phyloP scores from a whole-genome alignment of 1,140 invertebrate species.

The Achroia grisella region DNA sequence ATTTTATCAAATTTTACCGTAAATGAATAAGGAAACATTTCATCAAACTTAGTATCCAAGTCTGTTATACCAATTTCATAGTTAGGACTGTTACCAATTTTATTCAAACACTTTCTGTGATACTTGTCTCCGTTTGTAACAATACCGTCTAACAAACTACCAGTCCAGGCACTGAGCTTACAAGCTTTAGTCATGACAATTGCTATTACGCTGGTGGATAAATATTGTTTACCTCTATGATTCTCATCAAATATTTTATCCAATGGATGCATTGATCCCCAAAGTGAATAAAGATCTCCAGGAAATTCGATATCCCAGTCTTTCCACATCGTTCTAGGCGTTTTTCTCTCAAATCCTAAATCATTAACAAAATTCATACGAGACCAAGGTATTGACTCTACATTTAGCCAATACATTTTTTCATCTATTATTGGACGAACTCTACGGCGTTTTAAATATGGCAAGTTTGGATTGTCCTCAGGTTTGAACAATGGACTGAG shows the following conservation, averaged over 20 bases:
- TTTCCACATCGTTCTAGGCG: conserved; percentile 68
- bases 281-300: conserved; percentile 76
- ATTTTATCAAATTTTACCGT: conserved; percentile 72
- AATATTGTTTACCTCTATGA: conserved; percentile 72
- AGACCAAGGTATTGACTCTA: conserved; percentile 71
- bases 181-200: conserved; percentile 75
- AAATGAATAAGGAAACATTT: conserved; percentile 75
- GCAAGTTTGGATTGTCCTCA: conserved; percentile 51
- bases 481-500: conserved; percentile 59
- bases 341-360: conserved; percentile 61
- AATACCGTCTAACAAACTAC: conserved; percentile 75
- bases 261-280: conserved; percentile 74
- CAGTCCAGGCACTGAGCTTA: conserved; percentile 75
- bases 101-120: conserved; percentile 55
- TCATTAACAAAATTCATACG: conserved; percentile 67
- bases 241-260: conserved; percentile 58
- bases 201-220: conserved; percentile 72
- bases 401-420: conserved; percentile 73
- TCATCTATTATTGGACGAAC: conserved; percentile 56
- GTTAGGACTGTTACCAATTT: conserved; percentile 47
- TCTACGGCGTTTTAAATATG: conserved; percentile 41
- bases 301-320: conserved; percentile 78
- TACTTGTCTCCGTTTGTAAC: conserved; percentile 74
- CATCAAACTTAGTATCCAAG: conserved; percentile 73
- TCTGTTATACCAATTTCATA: conserved; percentile 64